A percentile compares a stretch with the other conserved stretches of the same genome.
phyloP scores from a whole-genome alignment of 1,140 invertebrate species.

The Bombyx mandarina region DNA sequence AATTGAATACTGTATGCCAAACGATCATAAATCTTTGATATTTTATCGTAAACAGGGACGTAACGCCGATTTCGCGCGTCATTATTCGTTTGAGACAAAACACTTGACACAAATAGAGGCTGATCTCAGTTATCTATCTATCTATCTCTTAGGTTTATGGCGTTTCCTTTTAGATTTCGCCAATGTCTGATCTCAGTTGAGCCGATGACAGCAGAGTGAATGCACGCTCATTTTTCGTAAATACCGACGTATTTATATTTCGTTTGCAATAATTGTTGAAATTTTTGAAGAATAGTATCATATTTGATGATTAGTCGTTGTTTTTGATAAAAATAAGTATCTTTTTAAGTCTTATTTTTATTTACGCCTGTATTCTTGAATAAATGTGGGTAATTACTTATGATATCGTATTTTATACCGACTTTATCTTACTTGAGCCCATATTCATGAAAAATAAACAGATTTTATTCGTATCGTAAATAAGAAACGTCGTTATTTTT shows the following conservation, averaged over 20 bases:
- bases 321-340: background rate
- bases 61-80: background rate
- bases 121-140: background rate
- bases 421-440: background rate
- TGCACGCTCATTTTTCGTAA: background rate
- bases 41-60: constrained; percentile 1
- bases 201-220: constrained; percentile 2
- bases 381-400: background rate
- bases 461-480: background rate
- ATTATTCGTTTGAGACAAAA: constrained; percentile 4
- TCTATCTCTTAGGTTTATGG: too few species aligned
- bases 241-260: constrained; percentile 1
- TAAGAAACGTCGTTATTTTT: background rate
- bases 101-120: background rate
- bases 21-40: constrained; percentile 2
- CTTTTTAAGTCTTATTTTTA: constrained; percentile 2
- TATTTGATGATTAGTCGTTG: background rate
- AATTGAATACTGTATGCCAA: constrained; percentile 4
- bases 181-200: background rate
- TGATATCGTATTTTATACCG: background rate
- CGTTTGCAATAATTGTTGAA: background rate
- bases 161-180: too few species aligned
- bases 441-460: constrained; percentile 2
- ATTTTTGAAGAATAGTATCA: background rate
- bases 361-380: constrained; percentile 1